These are phyloP conservation scores for Uromys caudimaculatus DNA, from an alignment of 2,797 vertebrate genomes.

Conservation along the genomic window DNA sequence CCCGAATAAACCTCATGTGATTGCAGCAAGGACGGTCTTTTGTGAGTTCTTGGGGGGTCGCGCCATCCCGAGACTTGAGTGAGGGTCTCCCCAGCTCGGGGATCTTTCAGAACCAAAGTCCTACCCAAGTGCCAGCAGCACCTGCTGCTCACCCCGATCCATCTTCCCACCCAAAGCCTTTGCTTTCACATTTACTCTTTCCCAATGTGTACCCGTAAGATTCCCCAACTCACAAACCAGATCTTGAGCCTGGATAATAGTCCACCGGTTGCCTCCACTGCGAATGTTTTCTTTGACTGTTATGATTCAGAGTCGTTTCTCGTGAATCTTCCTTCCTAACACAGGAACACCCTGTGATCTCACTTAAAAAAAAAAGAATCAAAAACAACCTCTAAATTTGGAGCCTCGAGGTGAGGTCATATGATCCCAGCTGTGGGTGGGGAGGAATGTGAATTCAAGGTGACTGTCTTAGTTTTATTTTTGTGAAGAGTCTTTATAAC, in stretches of 20 bases:
- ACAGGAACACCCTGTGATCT: not conserved
- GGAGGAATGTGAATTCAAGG: not conserved
- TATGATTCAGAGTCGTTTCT: not conserved
- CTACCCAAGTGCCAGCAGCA: no score
- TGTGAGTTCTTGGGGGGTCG: no score
- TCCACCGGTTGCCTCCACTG: not conserved
- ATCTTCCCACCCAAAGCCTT: not conserved
- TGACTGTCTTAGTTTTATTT: not conserved
- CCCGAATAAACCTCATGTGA: no score
- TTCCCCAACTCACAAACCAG: not conserved
- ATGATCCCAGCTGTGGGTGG: not conserved
- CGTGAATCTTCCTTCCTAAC: not conserved
- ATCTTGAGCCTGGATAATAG: not conserved
- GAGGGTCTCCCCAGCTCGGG: no score
- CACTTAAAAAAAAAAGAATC: not conserved
- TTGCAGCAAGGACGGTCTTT: no score
- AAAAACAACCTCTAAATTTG: not conserved
- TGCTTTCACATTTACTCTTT: not conserved
- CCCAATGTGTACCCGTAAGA: not conserved
- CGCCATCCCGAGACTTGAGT: no score
- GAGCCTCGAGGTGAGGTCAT: not conserved
- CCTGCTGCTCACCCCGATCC: not conserved
- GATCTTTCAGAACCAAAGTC: no score
- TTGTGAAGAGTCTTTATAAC: not conserved
- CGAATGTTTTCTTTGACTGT: not conserved